Evolutionary conservation across 2,888 invertebrate genomes (phyloP), one percentile per base, ranked within the genome.

Genomic region (Stegana nigrithorax): DNA sequence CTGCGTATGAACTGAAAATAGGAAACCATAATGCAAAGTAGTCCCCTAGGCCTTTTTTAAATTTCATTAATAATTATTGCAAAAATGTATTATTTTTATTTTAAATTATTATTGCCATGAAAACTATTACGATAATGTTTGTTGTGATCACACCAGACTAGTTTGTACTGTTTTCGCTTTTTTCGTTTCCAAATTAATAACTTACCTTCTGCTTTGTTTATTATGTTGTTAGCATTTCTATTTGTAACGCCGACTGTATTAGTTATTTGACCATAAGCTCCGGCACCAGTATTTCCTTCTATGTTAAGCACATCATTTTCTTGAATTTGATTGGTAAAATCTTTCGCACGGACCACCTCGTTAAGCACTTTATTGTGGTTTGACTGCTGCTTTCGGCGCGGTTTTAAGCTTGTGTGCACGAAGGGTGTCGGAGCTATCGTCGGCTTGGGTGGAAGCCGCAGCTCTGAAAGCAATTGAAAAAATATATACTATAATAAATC

Each of bases 261-360:
- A 55, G 45, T n/a, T n/a, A n/a, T n/a, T n/a, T n/a, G n/a, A n/a
- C n/a, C n/a, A n/a, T n/a, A 53, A 64, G 64, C 45, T 12, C 27
- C 32, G 17, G 66, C 70, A 69, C 75, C 80, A 56, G n/a, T n/a
- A n/a, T n/a, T n/a, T n/a, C n/a, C n/a, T n/a, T n/a, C n/a, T n/a
- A n/a, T n/a, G n/a, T n/a, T n/a, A n/a, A 75, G 72, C 64, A 82
- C 75, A 64, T 81, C 81, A 72, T 82, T 85, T 71, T 83, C 85
- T 60, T 81, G 79, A 73, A 83, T 82, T 76, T 83, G 83, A 81
- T 82, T 85, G 74, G 81, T 82, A 69, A 81, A 81, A 72, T 81
- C 84, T 73, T 85, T 85, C 64, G 82, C 81, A 70, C 85, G 83
- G 70, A 84, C 82, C 65, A 84, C 85, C 81, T 85, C 85, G 74